Conservation (phyloP, 2,888 invertebrate species). For the Diarsia mendica region DNA sequence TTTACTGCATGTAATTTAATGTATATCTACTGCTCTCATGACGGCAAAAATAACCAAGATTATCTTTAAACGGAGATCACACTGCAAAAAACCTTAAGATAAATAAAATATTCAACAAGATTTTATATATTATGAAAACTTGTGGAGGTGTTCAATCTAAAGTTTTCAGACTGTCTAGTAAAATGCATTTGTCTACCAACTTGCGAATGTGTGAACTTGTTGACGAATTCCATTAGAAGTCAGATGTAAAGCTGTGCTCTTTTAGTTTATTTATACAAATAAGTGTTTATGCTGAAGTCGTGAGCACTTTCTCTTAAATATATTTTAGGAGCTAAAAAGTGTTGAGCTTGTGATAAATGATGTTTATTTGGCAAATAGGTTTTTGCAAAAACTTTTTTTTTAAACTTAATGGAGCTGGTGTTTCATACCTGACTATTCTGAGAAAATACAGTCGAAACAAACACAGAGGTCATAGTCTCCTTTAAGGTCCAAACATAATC, state of each 20-base stretch:
- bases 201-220: conserved; percentile 32
- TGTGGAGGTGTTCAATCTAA: conserved; percentile 38
- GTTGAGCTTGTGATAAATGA: neutral
- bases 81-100: neutral
- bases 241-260: neutral
- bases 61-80: neutral
- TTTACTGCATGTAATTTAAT: too few species aligned
- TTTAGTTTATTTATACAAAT: conserved; percentile 18
- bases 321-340: conserved; percentile 9
- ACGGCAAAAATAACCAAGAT: neutral
- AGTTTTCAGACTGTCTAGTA: conserved; percentile 38
- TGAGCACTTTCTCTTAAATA: neutral
- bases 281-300: conserved; percentile 22
- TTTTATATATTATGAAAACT: conserved; percentile 7
- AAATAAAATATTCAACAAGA: conserved; percentile 16
- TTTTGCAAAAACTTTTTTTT: neutral
- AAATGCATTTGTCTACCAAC: conserved; percentile 37
- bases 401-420: neutral
- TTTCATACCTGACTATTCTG: neutral
- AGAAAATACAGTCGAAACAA: too few species aligned
- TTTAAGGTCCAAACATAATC: too few species aligned
- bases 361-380: neutral
- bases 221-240: conserved; percentile 23
- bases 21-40: too few species aligned
- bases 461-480: too few species aligned